Base-by-base conservation (phyloP, 1,140 invertebrate genomes). In the Eumaeus atala region DNA sequence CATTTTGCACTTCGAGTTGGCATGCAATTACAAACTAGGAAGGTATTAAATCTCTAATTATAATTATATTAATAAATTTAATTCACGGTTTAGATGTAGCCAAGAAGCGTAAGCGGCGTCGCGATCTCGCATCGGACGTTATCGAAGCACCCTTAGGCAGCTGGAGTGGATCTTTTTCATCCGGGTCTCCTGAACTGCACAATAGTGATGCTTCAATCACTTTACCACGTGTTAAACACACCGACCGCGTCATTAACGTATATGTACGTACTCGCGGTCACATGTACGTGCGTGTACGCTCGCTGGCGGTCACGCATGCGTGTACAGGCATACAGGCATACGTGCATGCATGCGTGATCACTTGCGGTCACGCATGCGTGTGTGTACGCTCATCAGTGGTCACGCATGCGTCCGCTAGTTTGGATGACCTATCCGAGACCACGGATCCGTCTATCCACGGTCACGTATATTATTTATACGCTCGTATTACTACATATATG, bases 1-100 rank as follows among this genome's bases (percentile, higher is more conserved):
- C 62, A 64, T 82, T 86, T 79, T 82, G 80, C 82, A 83, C 79
- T 79, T 72, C 67, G 68, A 75, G 77, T 77, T 72, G 77, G 75
- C 73, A 70, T 81, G 75, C 69, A 70, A 68, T 75, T 82, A 74
- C 72, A 78, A 77, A 78, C 83, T 83, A 85, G 77, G 70, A 67
- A 73, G 69, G 72, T 77, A 67, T 73, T 65, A 53, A 72, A 72
- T 62, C 67, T 72, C 72, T 73, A 76, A 75, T 61, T 71, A 66
- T 82, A 82, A 75, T 72, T 51, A 51, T 51, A 44, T 44, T 48
- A 51, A 51, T 56, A 57, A 57, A 69, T 78, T 75, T 74, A 77
- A 77, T 73, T 77, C 67, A 74, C 78, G 76, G 65, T 79, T 72
- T 83, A 79, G 74, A 77, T 64, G 67, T 80, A 82, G 78, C 75